Base-by-base conservation (phyloP, 2,888 invertebrate genomes). In the Tuta absoluta region DNA sequence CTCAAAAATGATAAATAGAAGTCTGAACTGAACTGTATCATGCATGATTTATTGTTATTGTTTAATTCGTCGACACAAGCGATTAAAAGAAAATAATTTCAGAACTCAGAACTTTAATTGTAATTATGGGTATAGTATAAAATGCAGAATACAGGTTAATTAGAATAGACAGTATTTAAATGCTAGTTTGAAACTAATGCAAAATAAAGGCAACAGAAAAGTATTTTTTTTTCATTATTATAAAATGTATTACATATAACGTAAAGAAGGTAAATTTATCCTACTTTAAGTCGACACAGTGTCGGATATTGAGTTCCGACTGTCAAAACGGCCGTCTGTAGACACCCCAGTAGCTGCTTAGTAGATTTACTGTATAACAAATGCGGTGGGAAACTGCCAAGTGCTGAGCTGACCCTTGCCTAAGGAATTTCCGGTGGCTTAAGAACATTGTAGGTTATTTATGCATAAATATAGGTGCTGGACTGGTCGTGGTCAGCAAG, bases 381-480 rank as follows among this genome's bases (percentile, higher is more conserved):
- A 83, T 74, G 78, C 68, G 78, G 77, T 71, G 79, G 78, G 79
- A 81, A 85, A 84, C 79, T 78, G 73, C 41, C 24, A 41, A 63
- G 37, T 4, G 17, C 19, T 19, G 11, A 19, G 23, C 51, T 51
- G 51, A 51, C 51, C 51, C 51, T 19, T 23, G 51, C 11, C 23
- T 23, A 11, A 23, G 51, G 51, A 51, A 51, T 51, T 51, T 51
- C 51, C 51, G 51, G 51, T 51, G 21, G 21, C 19, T 51, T 45
- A 45, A 23, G 11, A 51, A 23, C 11, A 21, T 2, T 12, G 11
- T 51, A n/a, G 10, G 12, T 4, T 51, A 51, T n/a, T n/a, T 51
- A 45, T 45, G 45, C n/a, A 45, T 45, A 45, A 17, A 17, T 45
- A 17, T 45, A 41, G 45, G 1, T 45, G 45, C 45, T 45, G 45